Evolutionary conservation across 2,797 vertebrate species (phyloP).

Genomic region (Peromyscus attwateri): DNA sequence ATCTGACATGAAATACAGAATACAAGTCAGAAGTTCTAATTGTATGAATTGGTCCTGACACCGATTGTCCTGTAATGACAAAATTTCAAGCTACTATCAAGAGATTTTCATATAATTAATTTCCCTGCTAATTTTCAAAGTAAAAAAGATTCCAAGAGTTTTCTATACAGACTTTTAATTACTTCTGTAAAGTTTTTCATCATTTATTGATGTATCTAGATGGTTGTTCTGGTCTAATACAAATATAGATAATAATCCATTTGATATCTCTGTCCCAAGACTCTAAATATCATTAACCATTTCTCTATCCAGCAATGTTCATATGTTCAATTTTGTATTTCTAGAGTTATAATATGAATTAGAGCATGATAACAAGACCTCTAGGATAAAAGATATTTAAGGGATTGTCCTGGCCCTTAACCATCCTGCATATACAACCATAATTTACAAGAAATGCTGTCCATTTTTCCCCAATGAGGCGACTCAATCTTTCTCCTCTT

Average conservation of each 20-base stretch:
- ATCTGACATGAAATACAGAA: slow-evolving; percentile 35
- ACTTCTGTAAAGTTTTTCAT: slow-evolving; percentile 9
- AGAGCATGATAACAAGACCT: neutral
- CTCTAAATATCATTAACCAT: neutral
- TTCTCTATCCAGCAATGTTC: neutral
- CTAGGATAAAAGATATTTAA: neutral
- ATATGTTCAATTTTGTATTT: neutral
- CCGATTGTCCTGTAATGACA: neutral
- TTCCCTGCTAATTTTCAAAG: slow-evolving; percentile 17
- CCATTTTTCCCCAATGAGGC: neutral
- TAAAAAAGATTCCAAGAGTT: neutral
- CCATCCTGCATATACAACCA: neutral
- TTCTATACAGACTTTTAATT: neutral
- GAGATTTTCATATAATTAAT: slow-evolving; percentile 20
- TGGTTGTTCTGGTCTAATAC: neutral
- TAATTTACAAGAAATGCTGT: neutral
- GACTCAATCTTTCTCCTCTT: neutral
- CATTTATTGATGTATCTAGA: neutral
- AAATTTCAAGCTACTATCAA: neutral
- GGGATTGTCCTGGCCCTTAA: neutral
- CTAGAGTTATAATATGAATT: neutral
- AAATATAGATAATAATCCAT: slow-evolving; percentile 3
- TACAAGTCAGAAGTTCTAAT: slow-evolving; percentile 15
- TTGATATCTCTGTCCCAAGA: slow-evolving; percentile 25
- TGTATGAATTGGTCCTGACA: slow-evolving; percentile 1